Evolutionary conservation across 92 coral and sea anemone species (phyloP).

Genomic region (Scolanthus callimorphus): DNA sequence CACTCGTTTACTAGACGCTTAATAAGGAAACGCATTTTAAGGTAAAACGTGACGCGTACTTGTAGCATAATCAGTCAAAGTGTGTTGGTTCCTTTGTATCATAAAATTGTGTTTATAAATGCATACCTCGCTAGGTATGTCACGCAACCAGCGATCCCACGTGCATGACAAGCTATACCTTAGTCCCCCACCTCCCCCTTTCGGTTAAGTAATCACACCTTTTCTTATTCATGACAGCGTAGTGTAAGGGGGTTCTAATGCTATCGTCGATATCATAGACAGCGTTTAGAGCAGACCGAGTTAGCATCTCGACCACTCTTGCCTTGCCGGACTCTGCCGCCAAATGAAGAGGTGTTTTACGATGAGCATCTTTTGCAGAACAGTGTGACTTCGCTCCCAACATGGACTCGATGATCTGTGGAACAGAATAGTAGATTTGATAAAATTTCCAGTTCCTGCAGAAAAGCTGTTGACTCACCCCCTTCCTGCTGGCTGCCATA

Average conservation of each 20-base stretch:
- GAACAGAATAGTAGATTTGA: neutral
- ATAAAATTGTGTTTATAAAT: too few relatives aligned
- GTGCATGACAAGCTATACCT: too few relatives aligned
- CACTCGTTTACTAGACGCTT: too few relatives aligned
- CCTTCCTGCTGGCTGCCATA: neutral
- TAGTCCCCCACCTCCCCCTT: too few relatives aligned
- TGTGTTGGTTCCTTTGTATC: too few relatives aligned
- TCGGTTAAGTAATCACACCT: slow-evolving; percentile 30
- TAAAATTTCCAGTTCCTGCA: neutral
- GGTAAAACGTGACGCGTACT: too few relatives aligned
- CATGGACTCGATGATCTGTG: slow-evolving; percentile 53
- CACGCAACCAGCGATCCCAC: too few relatives aligned
- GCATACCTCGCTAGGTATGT: too few relatives aligned
- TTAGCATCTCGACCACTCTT: slow-evolving; percentile 51
- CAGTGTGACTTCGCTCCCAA: slow-evolving; percentile 51
- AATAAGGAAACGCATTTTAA: too few relatives aligned
- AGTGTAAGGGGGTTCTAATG: slow-evolving; percentile 67
- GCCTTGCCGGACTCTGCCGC: slow-evolving; percentile 59
- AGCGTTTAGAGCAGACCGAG: slow-evolving; percentile 38
- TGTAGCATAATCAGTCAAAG: too few relatives aligned
- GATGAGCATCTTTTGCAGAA: slow-evolving; percentile 52
- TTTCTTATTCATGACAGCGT: slow-evolving; percentile 70
- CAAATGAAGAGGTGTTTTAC: slow-evolving; percentile 66
- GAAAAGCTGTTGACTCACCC: neutral
- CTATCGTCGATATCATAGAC: slow-evolving; percentile 72